A percentile compares a stretch with the other conserved stretches of the same genome.
Conservation (phyloP, 2,113 vertebrate genomes). For the Aegithalos caudatus region DNA sequence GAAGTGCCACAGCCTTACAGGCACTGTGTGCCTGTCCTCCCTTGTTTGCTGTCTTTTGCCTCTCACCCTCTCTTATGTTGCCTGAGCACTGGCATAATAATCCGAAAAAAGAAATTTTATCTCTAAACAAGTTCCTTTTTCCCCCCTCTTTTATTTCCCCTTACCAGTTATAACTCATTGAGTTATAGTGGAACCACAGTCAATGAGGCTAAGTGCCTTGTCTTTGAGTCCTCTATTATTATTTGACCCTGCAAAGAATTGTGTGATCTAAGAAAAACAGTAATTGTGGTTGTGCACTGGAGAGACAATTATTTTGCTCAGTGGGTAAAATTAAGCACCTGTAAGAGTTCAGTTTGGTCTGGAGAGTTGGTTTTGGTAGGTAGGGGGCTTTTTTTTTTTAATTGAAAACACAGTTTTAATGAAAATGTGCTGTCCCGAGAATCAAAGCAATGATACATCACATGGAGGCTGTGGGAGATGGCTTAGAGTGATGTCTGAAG, state of each 20-base stretch:
- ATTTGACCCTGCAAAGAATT: neutral
- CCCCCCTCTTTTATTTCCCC: rapidly evolving
- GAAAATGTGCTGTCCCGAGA: neutral
- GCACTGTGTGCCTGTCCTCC: neutral
- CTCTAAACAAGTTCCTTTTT: neutral
- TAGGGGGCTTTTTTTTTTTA: neutral
- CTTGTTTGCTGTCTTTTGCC: rapidly evolving
- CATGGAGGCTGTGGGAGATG: neutral
- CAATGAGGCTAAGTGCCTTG: neutral
- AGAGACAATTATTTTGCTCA: neutral
- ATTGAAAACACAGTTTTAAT: neutral
- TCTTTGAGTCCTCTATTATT: neutral
- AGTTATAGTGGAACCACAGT: neutral
- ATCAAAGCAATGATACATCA: neutral
- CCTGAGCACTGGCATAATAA: neutral
- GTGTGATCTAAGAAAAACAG: neutral
- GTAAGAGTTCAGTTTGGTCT: neutral
- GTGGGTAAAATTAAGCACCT: neutral
- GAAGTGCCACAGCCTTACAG: neutral
- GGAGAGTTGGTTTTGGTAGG: neutral
- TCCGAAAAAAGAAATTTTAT: neutral
- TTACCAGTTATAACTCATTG: neutral
- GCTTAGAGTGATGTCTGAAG: neutral
- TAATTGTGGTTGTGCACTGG: neutral
- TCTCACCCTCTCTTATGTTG: neutral